Evolutionary conservation across 2,888 invertebrate species (phyloP).

Genomic region (Camptogramma bilineatum): DNA sequence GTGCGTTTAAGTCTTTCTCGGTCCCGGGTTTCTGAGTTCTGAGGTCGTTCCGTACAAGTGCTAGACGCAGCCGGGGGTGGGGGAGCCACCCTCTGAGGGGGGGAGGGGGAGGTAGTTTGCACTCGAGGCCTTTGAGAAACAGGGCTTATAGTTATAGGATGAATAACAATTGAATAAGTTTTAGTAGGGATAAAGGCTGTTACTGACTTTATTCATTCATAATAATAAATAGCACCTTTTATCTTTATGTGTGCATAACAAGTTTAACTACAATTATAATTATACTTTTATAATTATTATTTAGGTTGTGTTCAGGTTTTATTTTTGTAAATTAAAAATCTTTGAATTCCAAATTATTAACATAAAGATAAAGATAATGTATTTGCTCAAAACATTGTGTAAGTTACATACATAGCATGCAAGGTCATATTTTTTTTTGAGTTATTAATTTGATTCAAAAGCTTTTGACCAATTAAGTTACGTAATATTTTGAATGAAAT

Average conservation of each 20-base stretch:
- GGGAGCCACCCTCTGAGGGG: conserved; percentile 28
- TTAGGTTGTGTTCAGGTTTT: no score
- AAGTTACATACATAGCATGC: no score
- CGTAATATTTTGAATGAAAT: no score
- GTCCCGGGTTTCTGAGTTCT: conserved; percentile 75
- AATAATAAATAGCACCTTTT: background rate
- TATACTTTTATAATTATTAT: no score
- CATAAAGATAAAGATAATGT: no score
- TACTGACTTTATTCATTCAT: background rate
- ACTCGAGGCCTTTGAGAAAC: conserved; percentile 59
- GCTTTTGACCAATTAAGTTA: background rate
- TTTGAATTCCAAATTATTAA: no score
- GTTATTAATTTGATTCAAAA: background rate
- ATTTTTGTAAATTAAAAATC: no score
- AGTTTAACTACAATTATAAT: no score
- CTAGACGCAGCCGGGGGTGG: conserved; percentile 64
- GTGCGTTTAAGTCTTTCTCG: conserved; percentile 44
- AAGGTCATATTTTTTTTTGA: no score
- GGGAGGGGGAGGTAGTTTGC: conserved; percentile 62
- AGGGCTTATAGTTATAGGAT: conserved; percentile 54
- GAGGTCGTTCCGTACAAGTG: conserved; percentile 70
- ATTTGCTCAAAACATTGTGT: no score
- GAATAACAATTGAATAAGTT: conserved; percentile 35
- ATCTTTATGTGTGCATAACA: background rate
- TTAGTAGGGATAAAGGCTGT: conserved; percentile 5